Conservation (phyloP, 2,888 invertebrate species). For the Priapulus caudatus region DNA sequence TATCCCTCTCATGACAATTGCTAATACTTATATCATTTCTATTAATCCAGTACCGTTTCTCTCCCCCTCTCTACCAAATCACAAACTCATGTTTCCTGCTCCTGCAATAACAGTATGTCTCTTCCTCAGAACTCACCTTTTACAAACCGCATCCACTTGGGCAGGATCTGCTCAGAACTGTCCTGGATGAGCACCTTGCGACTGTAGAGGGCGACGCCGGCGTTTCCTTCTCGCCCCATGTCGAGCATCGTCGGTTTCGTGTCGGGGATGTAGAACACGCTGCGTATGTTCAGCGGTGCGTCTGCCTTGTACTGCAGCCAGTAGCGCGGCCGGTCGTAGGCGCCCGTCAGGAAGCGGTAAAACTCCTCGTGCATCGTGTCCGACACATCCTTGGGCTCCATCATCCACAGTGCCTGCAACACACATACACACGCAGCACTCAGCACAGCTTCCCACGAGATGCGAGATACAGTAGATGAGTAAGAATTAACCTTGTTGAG, state of each 20-base stretch:
- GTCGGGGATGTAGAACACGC: slow-evolving; percentile 84
- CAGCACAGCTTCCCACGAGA: too few species aligned
- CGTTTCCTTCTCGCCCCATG: slow-evolving; percentile 67
- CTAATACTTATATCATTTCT: too few species aligned
- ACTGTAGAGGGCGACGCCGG: slow-evolving; percentile 78
- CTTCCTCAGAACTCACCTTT: slow-evolving; percentile 68
- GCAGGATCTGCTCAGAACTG: slow-evolving; percentile 75
- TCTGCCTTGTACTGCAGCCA: slow-evolving; percentile 84
- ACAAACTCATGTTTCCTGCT: too few species aligned
- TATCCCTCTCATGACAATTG: too few species aligned
- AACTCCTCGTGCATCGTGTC: slow-evolving; percentile 80
- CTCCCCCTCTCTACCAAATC: too few species aligned
- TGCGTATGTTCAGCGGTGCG: slow-evolving; percentile 77
- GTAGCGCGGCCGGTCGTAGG: slow-evolving; percentile 76
- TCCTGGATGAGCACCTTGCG: slow-evolving; percentile 84
- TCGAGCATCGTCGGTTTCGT: slow-evolving; percentile 81
- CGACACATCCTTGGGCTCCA: slow-evolving; percentile 75
- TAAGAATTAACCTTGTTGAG: slow-evolving; percentile 6
- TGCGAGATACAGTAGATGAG: background rate
- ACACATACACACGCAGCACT: too few species aligned
- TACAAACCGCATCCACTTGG: slow-evolving; percentile 87
- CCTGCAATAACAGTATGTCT: too few species aligned
- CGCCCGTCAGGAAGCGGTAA: slow-evolving; percentile 64
- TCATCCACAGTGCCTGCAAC: slow-evolving; percentile 78
- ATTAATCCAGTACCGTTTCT: too few species aligned